Conservation (phyloP, 2,888 invertebrate genomes). For the Lapara coniferarum region DNA sequence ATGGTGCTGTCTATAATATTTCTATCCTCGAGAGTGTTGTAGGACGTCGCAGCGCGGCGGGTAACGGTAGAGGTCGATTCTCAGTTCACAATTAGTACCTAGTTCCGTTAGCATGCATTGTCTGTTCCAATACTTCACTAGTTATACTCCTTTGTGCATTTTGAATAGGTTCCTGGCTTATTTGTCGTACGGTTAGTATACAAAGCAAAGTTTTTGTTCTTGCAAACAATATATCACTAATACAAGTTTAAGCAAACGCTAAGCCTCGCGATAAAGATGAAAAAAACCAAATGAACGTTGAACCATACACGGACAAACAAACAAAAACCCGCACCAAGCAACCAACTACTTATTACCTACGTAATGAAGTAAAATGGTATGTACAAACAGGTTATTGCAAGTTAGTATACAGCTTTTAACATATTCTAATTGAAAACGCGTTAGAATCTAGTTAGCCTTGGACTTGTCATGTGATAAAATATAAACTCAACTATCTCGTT, state of each 20-base stretch:
- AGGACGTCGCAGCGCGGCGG: slow-evolving; percentile 45
- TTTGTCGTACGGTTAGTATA: slow-evolving; percentile 63
- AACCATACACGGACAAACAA: no score
- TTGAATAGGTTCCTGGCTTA: slow-evolving; percentile 67
- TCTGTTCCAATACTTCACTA: slow-evolving; percentile 69
- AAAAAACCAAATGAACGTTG: no score
- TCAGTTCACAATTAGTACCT: slow-evolving; percentile 76
- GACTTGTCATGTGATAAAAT: slow-evolving; percentile 29
- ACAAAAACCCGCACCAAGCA: slow-evolving; percentile 42
- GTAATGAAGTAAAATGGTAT: slow-evolving; percentile 38
- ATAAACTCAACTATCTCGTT: slow-evolving; percentile 33
- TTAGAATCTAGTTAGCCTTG: slow-evolving; percentile 31
- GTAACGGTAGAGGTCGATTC: slow-evolving; percentile 73
- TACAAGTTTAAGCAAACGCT: no score
- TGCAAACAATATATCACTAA: no score
- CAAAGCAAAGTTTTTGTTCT: no score
- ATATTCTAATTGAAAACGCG: slow-evolving; percentile 8
- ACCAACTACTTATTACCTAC: slow-evolving; percentile 51
- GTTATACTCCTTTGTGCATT: slow-evolving; percentile 74
- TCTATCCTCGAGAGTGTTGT: slow-evolving; percentile 50
- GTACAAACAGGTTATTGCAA: slow-evolving; percentile 6
- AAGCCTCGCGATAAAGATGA: no score
- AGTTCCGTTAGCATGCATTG: slow-evolving; percentile 78
- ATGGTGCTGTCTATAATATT: slow-evolving; percentile 31
- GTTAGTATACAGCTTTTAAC: not conserved